phyloP scores from a whole-genome alignment of 2,113 vertebrate species.

The Deroptyus accipitrinus region DNA sequence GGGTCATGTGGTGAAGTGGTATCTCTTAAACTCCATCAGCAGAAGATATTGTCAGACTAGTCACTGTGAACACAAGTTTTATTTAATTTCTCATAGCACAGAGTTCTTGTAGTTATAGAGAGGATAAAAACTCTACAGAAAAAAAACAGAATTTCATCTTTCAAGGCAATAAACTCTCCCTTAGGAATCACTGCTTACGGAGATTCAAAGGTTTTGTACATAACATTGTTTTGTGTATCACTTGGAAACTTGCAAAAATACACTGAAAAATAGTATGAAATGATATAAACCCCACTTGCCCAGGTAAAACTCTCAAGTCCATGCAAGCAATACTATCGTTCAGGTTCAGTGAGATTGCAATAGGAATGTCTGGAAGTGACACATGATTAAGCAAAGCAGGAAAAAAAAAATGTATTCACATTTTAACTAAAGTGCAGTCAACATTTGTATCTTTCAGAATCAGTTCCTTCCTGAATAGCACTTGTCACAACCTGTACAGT shows the following conservation, averaged over 20 bases:
- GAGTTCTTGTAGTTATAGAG: background rate
- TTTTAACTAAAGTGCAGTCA: background rate
- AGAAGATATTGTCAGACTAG: background rate
- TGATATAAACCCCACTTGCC: background rate
- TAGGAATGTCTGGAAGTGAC: background rate
- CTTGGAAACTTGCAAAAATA: background rate
- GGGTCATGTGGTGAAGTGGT: background rate
- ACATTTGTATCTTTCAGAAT: background rate
- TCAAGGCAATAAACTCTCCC: background rate
- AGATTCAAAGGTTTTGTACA: background rate
- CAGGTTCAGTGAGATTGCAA: background rate
- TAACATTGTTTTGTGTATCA: background rate
- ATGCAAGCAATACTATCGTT: background rate
- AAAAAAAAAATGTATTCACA: background rate
- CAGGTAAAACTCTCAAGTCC: background rate
- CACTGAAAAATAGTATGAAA: background rate
- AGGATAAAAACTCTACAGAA: background rate
- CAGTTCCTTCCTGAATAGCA: background rate
- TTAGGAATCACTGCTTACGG: background rate
- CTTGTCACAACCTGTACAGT: background rate
- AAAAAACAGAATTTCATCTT: background rate
- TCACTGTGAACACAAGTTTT: background rate
- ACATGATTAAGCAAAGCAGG: background rate
- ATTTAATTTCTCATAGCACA: background rate
- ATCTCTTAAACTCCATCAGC: background rate